Conservation (phyloP, 2,113 vertebrate species). For the Brachyhypopomus gauderio region DNA sequence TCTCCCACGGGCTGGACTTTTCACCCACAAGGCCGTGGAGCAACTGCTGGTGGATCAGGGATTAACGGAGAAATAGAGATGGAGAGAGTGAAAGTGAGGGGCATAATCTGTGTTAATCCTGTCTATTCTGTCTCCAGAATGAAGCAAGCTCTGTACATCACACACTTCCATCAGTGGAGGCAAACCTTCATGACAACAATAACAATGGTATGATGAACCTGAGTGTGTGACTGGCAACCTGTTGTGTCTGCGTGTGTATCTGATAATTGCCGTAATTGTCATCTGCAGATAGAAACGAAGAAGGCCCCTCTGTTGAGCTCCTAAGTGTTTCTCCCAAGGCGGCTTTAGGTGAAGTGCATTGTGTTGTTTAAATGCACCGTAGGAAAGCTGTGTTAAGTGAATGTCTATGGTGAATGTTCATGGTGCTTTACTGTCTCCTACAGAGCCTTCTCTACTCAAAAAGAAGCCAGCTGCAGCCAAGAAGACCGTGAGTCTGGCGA, state of each 20-base stretch:
- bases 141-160: background rate
- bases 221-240: too few species aligned
- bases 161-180: background rate
- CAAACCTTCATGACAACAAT: constrained; percentile 20
- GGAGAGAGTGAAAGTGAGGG: too few species aligned
- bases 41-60: too few species aligned
- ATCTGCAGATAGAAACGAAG: constrained; percentile 73
- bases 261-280: background rate
- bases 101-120: constrained; percentile 50
- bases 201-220: constrained; percentile 50
- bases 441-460: constrained; percentile 73
- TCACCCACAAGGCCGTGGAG: too few species aligned
- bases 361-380: background rate
- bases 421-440: background rate
- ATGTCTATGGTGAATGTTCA: background rate
- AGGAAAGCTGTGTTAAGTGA: background rate
- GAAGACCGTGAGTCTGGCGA: constrained; percentile 64
- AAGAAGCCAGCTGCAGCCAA: constrained; percentile 72
- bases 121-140: constrained; percentile 53
- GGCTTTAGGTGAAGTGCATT: constrained; percentile 74
- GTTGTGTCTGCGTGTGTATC: constrained; percentile 5
- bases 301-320: constrained; percentile 85
- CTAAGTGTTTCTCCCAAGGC: constrained; percentile 83
- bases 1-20: too few species aligned
- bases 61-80: too few species aligned